Conservation (phyloP, 2,888 invertebrate genomes). For the Euphydryas editha region DNA sequence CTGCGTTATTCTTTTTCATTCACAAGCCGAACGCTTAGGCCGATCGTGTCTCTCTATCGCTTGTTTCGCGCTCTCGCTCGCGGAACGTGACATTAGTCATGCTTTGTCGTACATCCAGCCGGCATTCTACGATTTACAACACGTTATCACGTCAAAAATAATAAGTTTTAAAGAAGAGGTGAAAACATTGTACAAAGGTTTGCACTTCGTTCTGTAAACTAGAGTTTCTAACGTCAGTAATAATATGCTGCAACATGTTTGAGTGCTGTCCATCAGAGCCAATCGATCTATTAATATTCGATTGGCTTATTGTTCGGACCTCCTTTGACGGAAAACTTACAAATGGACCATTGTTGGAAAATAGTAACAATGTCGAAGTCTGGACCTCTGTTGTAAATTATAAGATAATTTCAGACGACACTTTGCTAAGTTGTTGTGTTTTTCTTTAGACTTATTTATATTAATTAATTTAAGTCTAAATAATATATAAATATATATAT, state of each 20-base stretch:
- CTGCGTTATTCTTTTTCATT: no score
- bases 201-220: no score
- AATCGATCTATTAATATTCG: slow-evolving; percentile 22
- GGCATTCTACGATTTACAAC: no score
- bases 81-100: no score
- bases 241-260: not conserved
- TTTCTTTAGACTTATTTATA: not conserved
- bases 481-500: no score
- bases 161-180: no score
- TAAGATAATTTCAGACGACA: not conserved
- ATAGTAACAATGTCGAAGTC: not conserved
- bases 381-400: not conserved
- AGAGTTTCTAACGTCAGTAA: not conserved
- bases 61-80: no score
- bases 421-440: not conserved
- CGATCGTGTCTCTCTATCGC: no score
- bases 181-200: no score
- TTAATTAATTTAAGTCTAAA: not conserved
- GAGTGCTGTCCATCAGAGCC: not conserved
- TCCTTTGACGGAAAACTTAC: slow-evolving; percentile 26
- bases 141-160: no score
- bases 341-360: slow-evolving; percentile 15
- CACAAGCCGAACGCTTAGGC: no score
- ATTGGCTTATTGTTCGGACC: slow-evolving; percentile 16
- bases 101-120: no score